Evolutionary conservation across 2,888 invertebrate species (phyloP).

Genomic region (Melanostoma scalare): DNA sequence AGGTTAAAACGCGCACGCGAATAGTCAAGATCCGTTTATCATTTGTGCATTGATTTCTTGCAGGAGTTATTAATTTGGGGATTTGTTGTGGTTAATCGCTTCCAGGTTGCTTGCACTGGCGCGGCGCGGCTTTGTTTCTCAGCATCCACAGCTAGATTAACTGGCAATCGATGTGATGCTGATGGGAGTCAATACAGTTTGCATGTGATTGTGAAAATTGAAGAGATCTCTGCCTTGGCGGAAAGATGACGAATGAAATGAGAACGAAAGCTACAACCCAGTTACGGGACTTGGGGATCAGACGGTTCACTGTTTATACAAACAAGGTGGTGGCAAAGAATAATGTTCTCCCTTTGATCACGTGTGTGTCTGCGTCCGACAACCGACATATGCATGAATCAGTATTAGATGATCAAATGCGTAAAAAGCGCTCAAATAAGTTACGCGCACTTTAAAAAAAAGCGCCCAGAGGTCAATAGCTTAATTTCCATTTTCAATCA

Average conservation of each 20-base stretch:
- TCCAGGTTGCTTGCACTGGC: conserved; percentile 35
- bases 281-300: conserved; percentile 34
- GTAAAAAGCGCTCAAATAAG: conserved; percentile 45
- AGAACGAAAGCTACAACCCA: conserved; percentile 32
- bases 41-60: too few relatives aligned
- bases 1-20: conserved; percentile 23
- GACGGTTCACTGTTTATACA: conserved; percentile 1
- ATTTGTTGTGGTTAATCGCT: conserved; percentile 35
- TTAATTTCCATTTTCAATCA: conserved; percentile 71
- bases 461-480: conserved; percentile 63
- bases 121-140: conserved; percentile 11
- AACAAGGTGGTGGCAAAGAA: conserved; percentile 32
- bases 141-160: conserved; percentile 42
- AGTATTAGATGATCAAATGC: conserved; percentile 44
- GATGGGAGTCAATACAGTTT: conserved; percentile 25
- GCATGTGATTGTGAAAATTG: conserved; percentile 26
- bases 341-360: conserved; percentile 29
- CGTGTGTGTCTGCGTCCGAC: conserved; percentile 8
- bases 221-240: conserved; percentile 10
- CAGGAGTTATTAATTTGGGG: conserved; percentile 59
- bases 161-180: conserved; percentile 32
- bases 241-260: conserved; percentile 55
- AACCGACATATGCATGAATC: conserved; percentile 4
- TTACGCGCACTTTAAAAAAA: conserved; percentile 35
- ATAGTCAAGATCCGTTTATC: conserved; percentile 29